A percentile compares a stretch with the other conserved stretches of the same genome.
Evolutionary conservation across 2,888 invertebrate genomes (phyloP).

Genomic region (Campaea margaritaria): DNA sequence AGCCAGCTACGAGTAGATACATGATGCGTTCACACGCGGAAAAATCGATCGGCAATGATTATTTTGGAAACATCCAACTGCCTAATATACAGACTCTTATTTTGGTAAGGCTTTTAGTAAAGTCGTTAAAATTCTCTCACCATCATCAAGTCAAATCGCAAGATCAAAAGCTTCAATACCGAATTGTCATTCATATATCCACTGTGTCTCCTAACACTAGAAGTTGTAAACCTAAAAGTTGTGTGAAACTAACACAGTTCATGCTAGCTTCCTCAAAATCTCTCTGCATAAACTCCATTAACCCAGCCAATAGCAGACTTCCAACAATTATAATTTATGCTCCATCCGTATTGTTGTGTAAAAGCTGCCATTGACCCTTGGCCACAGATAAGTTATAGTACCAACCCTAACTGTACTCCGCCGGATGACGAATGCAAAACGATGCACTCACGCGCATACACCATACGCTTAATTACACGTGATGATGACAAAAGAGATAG

Average conservation of each 20-base stretch:
- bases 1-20: too few relatives aligned
- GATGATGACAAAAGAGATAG: conserved; percentile 18
- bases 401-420: conserved; percentile 40
- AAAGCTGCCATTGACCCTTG: conserved; percentile 56
- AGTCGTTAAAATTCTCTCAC: too few relatives aligned
- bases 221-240: neutral
- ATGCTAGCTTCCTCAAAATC: neutral
- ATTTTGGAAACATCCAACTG: too few relatives aligned
- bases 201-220: too few relatives aligned
- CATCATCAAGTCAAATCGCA: too few relatives aligned
- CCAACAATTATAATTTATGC: conserved; percentile 37
- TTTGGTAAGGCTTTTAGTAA: too few relatives aligned
- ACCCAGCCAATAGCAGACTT: neutral
- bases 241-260: neutral
- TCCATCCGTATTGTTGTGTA: conserved; percentile 32
- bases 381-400: too few relatives aligned
- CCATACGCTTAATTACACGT: conserved; percentile 19
- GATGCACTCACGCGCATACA: conserved; percentile 29
- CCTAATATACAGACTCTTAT: too few relatives aligned
- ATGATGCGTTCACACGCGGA: too few relatives aligned
- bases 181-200: too few relatives aligned
- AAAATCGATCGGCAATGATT: too few relatives aligned
- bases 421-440: conserved; percentile 39
- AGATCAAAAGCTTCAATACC: too few relatives aligned
- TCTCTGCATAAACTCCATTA: neutral